phyloP scores from a whole-genome alignment of 2,113 vertebrate genomes.

The Chrysemys picta region DNA sequence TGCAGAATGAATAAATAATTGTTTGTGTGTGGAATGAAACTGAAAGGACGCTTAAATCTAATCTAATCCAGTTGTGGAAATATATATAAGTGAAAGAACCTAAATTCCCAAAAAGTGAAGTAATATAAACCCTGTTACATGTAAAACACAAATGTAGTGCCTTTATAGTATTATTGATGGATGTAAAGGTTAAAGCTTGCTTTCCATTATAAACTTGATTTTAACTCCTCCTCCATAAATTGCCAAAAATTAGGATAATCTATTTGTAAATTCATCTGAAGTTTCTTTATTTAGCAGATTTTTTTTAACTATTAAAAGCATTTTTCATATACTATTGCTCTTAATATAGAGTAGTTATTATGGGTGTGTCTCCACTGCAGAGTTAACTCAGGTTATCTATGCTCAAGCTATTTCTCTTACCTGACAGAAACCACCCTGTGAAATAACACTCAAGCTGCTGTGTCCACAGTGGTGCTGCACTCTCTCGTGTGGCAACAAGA shows the following conservation, averaged over 20 bases:
- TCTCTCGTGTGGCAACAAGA: neutral
- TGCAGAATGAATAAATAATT: neutral
- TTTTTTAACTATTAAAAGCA: constrained; percentile 50
- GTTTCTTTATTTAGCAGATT: constrained; percentile 56
- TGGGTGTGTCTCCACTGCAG: constrained; percentile 1
- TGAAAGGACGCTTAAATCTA: constrained; percentile 17
- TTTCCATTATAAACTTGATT: constrained; percentile 35
- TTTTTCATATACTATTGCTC: constrained; percentile 10
- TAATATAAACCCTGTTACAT: constrained; percentile 24
- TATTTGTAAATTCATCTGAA: neutral
- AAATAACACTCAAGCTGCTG: constrained; percentile 24
- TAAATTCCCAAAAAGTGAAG: neutral
- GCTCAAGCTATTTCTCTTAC: neutral
- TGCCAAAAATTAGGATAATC: constrained; percentile 52
- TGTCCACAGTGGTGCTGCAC: neutral
- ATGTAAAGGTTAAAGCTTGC: neutral
- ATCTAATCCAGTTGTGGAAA: constrained; percentile 27
- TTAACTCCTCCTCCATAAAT: constrained; percentile 9
- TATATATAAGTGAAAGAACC: constrained; percentile 33
- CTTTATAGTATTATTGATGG: constrained; percentile 33
- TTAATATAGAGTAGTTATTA: constrained; percentile 47
- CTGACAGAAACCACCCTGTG: fast-evolving
- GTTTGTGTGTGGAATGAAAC: neutral
- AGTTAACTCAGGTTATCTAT: constrained; percentile 13
- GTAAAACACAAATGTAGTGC: neutral